A percentile compares a stretch with the other conserved stretches of the same genome.
phyloP scores from a whole-genome alignment of 53 echinoderm and acorn worm species.

The Stichopus horrens region DNA sequence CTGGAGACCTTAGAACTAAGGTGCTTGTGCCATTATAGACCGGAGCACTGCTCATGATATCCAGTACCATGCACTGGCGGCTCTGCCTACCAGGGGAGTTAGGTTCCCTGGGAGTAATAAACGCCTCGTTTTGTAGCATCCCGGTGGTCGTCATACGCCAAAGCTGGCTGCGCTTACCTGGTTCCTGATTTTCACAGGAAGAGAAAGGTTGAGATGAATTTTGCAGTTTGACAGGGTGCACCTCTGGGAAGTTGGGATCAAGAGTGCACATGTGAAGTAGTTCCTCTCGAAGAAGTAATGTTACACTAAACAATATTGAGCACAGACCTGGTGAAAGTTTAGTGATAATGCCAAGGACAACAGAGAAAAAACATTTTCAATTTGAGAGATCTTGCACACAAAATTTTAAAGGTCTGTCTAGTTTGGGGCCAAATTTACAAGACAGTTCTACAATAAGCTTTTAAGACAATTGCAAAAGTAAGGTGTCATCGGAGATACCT shows the following conservation, averaged over 20 bases:
- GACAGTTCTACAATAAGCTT: neutral
- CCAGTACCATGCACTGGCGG: constrained; percentile 69
- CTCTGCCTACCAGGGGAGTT: constrained; percentile 33
- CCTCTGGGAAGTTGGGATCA: no score
- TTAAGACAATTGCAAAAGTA: no score
- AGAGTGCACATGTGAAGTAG: no score
- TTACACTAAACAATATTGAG: no score
- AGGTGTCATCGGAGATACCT: no score
- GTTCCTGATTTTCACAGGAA: constrained; percentile 58
- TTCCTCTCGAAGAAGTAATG: no score
- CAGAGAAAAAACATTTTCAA: no score
- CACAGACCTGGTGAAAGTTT: no score
- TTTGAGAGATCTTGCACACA: no score
- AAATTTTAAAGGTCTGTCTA: no score
- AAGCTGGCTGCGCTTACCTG: constrained; percentile 91
- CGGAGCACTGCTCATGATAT: constrained; percentile 59
- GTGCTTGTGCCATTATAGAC: constrained; percentile 57
- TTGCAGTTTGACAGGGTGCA: neutral
- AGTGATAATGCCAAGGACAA: no score
- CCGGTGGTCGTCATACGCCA: constrained; percentile 89
- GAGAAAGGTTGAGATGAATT: neutral
- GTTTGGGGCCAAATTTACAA: no score
- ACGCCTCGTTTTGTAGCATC: constrained; percentile 86
- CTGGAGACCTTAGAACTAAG: constrained; percentile 71
- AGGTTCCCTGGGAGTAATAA: constrained; percentile 77